Base-by-base conservation (phyloP, 2,113 vertebrate species). In the Tetrao urogallus region DNA sequence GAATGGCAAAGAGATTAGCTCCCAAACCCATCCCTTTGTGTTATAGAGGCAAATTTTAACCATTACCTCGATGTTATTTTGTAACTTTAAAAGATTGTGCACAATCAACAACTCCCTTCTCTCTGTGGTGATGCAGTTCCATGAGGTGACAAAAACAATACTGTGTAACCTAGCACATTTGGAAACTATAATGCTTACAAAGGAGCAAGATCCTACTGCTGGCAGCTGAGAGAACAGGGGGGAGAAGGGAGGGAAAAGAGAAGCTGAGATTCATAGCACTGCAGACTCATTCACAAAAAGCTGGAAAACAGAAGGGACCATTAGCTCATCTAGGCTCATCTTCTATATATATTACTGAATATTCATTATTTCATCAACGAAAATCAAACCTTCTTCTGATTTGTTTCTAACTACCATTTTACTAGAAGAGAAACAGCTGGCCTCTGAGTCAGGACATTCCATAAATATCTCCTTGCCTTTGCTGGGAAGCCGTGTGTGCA, bases 381-480 rank as follows among this genome's bases (percentile, higher is more conserved):
- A 92, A 97, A 97, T 96, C 94, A 95, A 96, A 97, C 93, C 91
- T 89, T 94, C 93, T 89, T 72, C 94, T 94, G 94, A 97, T 95
- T 97, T 97, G 95, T 92, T 97, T 95, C 96, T 96, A 95, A 96
- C 91, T 96, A 93, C 84, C 94, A 94, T 96, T 97, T 96, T 89
- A 97, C 96, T 95, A 93, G 97, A 96, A 95, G 91, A 92, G 86
- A 97, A 97, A 97, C 93, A 96, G 95, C 95, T 95, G 96, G 93
- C 82, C 93, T 97, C 96, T 96, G 93, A 97, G 81, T 96, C 94
- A 96, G 94, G 95, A 94, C 95, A 97, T 92, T 96, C 95, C 94
- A 96, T 95, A 96, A 97, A 97, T 96, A 96, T 94, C 93, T 94
- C 80, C 67, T 90, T 97, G 97, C 89, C 86, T 92, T 94, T 89